A percentile compares a stretch with the other conserved stretches of the same genome.
Evolutionary conservation across 30 jellyfish, hydroid and myxozoan species (phyloP).

Genomic region (Hydractinia echinata): DNA sequence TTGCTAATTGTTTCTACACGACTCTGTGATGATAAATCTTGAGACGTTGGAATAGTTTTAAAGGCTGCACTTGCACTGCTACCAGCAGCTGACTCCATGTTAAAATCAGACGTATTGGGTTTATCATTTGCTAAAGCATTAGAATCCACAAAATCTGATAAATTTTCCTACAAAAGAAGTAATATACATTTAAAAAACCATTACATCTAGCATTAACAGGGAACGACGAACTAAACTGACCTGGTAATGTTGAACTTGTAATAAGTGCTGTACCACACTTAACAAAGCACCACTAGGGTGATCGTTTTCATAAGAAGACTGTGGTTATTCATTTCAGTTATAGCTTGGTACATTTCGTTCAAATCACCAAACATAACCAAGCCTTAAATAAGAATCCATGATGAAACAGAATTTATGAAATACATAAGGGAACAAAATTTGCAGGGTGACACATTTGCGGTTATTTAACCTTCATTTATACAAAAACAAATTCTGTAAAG

Average conservation of each 20-base stretch:
- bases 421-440: not conserved
- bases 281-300: slow-evolving; percentile 81
- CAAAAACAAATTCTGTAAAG: too few species aligned
- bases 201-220: too few species aligned
- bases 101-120: too few species aligned
- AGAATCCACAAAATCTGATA: too few species aligned
- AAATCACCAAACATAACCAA: slow-evolving; percentile 72
- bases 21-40: not conserved
- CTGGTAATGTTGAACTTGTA: slow-evolving; percentile 74
- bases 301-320: slow-evolving; percentile 66
- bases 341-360: slow-evolving; percentile 87
- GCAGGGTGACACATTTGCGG: not conserved
- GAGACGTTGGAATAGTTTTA: not conserved
- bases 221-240: slow-evolving; percentile 22
- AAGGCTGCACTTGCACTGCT: not conserved
- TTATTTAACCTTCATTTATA: too few species aligned
- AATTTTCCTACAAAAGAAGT: too few species aligned
- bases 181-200: too few species aligned
- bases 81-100: not conserved
- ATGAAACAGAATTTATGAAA: not conserved
- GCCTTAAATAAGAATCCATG: slow-evolving; percentile 36
- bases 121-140: too few species aligned
- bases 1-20: slow-evolving; percentile 35
- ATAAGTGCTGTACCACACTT: slow-evolving; percentile 74
- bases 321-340: slow-evolving; percentile 72